Conservation (phyloP, 1,140 invertebrate species). For the Pogonomyrmex barbatus region DNA sequence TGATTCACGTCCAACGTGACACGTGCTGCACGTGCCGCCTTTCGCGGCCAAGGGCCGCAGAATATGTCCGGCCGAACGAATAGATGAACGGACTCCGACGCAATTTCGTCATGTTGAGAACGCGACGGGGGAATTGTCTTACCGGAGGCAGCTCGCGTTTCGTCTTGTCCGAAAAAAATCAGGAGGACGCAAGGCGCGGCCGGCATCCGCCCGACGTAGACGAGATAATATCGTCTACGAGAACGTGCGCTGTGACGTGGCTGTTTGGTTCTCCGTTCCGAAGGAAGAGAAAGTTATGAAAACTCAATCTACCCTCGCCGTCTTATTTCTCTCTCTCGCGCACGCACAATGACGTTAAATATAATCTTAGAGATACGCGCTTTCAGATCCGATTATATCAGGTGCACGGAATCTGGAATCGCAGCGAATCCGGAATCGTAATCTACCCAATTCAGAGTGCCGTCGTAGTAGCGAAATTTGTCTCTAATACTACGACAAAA, state of each 20-base stretch:
- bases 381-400: constrained; percentile 16
- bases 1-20: constrained; percentile 66
- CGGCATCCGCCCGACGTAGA: neutral
- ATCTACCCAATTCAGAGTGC: constrained; percentile 22
- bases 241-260: constrained; percentile 9
- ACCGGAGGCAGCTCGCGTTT: neutral
- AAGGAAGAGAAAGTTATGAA: neutral
- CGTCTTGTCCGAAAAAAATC: constrained; percentile 22
- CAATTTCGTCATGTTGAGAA: constrained; percentile 59
- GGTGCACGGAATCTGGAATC: neutral
- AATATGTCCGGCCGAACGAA: neutral
- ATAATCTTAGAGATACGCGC: constrained; percentile 28
- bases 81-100: constrained; percentile 29
- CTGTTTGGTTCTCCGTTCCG: constrained; percentile 2
- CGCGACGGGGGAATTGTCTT: constrained; percentile 39
- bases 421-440: neutral
- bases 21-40: constrained; percentile 72
- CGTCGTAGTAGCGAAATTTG: neutral
- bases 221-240: constrained; percentile 54
- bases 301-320: constrained; percentile 21
- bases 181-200: constrained; percentile 42
- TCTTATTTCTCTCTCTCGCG: neutral
- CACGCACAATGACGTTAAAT: constrained; percentile 13
- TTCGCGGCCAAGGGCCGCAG: constrained; percentile 16
- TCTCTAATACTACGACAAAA: neutral